These are phyloP conservation scores for Mactra quadrangularis DNA, from an alignment of 1,140 invertebrate genomes.

Conservation along the genomic window DNA sequence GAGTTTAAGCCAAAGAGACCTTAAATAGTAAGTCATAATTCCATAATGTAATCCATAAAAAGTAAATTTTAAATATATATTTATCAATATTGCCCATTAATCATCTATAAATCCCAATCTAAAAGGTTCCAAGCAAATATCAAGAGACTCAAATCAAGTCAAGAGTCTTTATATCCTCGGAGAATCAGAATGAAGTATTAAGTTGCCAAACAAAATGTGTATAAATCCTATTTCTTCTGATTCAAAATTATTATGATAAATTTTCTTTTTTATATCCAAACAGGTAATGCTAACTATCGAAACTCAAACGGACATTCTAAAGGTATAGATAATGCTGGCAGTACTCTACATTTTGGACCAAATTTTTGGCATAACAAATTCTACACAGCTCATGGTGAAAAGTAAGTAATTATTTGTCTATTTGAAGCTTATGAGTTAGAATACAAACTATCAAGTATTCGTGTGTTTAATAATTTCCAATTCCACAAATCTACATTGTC, in stretches of 20 bases:
- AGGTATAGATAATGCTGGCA: conserved; percentile 52
- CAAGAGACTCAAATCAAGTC: no score
- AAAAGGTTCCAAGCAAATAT: no score
- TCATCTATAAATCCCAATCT: no score
- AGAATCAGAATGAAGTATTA: not conserved
- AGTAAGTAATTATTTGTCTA: conserved; percentile 12
- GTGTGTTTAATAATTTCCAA: no score
- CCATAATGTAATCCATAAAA: no score
- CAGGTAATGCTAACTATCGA: not conserved
- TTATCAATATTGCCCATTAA: no score
- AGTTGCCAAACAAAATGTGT: not conserved
- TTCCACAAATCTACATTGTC: no score
- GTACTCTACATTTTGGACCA: conserved; percentile 71
- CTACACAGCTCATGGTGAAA: conserved; percentile 70
- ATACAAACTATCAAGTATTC: no score
- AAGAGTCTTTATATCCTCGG: no score
- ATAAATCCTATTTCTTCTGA: not conserved
- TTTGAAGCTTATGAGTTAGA: not conserved
- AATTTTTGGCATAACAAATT: conserved; percentile 59
- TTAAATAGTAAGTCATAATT: no score
- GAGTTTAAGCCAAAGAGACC: no score
- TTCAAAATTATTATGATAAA: not conserved
- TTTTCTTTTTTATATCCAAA: conserved; percentile 13
- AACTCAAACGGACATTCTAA: conserved; percentile 2
- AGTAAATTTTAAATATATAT: no score